Evolutionary conservation across 1,140 invertebrate species (phyloP).

Genomic region (Pseudomyrmex gracilis): DNA sequence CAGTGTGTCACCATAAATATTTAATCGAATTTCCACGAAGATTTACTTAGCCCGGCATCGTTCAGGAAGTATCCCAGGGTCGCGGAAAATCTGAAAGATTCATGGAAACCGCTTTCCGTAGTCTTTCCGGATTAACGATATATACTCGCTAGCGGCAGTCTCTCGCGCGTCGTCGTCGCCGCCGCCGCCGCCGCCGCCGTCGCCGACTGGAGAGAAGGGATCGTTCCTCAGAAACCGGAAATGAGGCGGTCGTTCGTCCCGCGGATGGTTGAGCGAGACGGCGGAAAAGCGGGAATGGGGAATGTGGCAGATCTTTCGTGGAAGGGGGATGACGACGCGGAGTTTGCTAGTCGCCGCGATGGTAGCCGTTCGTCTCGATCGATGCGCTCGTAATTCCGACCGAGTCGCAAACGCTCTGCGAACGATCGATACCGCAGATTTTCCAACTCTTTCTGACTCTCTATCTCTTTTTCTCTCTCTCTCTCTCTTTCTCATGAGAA

Average conservation of each 20-base stretch:
- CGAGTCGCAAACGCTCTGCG: slow-evolving; percentile 53
- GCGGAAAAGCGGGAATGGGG: slow-evolving; percentile 32
- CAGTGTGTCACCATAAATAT: slow-evolving; percentile 25
- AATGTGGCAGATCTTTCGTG: not conserved
- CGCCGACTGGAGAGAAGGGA: slow-evolving; percentile 13
- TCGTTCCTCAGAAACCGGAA: slow-evolving; percentile 69
- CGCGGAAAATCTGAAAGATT: slow-evolving; percentile 56
- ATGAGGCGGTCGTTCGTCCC: slow-evolving; percentile 66
- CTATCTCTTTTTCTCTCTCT: slow-evolving; percentile 20
- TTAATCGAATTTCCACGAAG: slow-evolving; percentile 61
- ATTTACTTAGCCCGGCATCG: slow-evolving; percentile 16
- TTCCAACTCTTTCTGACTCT: slow-evolving; percentile 55
- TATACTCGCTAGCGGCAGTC: slow-evolving; percentile 19
- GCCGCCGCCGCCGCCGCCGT: slow-evolving; percentile 12
- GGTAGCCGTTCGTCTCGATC: slow-evolving; percentile 65
- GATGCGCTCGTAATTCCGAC: slow-evolving; percentile 66
- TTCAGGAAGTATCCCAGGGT: slow-evolving; percentile 12
- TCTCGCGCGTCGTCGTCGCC: not conserved
- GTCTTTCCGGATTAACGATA: slow-evolving; percentile 68
- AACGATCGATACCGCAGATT: slow-evolving; percentile 71
- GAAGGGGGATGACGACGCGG: not conserved
- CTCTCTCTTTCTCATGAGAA: slow-evolving; percentile 14
- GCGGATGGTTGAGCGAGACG: slow-evolving; percentile 50
- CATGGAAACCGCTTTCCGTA: slow-evolving; percentile 47
- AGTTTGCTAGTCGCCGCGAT: slow-evolving; percentile 66